A percentile compares a stretch with the other conserved stretches of the same genome.
phyloP scores from a whole-genome alignment of 2,113 vertebrate genomes.

The Puma concolor region DNA sequence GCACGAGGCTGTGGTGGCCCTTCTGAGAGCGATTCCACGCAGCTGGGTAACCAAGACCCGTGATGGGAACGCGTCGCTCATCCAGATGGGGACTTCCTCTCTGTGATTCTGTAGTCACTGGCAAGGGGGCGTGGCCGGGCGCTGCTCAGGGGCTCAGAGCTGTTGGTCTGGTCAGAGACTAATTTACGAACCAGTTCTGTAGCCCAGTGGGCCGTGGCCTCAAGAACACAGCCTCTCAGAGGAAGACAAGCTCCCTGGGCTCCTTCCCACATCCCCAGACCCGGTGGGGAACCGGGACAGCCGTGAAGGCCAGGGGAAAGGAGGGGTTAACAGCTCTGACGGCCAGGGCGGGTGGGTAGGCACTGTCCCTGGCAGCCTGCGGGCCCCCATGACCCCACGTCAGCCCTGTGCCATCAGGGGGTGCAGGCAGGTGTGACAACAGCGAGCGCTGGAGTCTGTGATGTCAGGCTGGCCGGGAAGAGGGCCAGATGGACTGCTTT shows the following conservation, averaged over 20 bases:
- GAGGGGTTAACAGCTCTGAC: not conserved
- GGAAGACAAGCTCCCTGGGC: accelerated
- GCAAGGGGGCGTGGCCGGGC: too few species aligned
- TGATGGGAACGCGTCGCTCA: not conserved
- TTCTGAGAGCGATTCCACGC: accelerated
- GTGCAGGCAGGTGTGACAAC: conserved; percentile 29
- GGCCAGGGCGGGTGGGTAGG: not conserved
- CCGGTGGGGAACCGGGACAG: accelerated
- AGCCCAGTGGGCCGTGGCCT: not conserved
- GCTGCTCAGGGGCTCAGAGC: not conserved
- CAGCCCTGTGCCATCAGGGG: not conserved
- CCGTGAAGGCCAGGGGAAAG: not conserved
- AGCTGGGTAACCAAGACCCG: not conserved
- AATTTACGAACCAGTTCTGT: too few species aligned
- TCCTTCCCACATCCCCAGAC: not conserved
- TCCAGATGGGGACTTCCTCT: not conserved
- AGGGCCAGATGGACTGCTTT: conserved; percentile 26
- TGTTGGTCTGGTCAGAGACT: not conserved
- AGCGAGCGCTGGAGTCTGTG: not conserved
- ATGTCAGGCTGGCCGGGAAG: not conserved
- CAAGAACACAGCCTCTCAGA: not conserved
- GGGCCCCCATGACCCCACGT: not conserved
- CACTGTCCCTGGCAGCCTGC: not conserved
- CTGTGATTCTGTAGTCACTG: not conserved
- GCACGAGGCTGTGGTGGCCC: not conserved